phyloP scores from a whole-genome alignment of 1,140 invertebrate species.

The Phthorimaea operculella region DNA sequence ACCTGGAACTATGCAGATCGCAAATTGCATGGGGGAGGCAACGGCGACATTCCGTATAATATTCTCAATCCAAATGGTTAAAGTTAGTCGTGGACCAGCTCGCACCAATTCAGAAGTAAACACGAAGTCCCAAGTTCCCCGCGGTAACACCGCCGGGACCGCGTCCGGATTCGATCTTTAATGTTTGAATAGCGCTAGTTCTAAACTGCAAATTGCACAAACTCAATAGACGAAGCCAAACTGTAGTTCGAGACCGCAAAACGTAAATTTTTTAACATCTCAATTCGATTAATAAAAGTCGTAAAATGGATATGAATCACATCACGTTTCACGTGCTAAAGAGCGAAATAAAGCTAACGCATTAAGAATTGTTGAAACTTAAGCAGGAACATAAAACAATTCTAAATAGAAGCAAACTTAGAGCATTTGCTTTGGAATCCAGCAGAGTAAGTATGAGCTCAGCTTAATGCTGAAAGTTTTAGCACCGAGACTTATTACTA shows the following conservation, averaged over 20 bases:
- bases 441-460: not conserved
- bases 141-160: slow-evolving; percentile 15
- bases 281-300: too few species aligned
- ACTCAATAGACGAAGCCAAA: not conserved
- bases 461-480: slow-evolving; percentile 1
- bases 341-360: too few species aligned
- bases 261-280: too few species aligned
- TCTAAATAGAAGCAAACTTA: not conserved
- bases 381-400: not conserved
- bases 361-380: not conserved
- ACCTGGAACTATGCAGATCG: slow-evolving; percentile 13
- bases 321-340: too few species aligned
- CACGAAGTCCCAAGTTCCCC: slow-evolving; percentile 17
- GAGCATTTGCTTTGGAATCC: not conserved
- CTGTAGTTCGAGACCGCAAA: not conserved
- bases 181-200: slow-evolving; percentile 14
- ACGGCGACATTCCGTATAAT: slow-evolving; percentile 26
- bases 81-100: slow-evolving; percentile 27
- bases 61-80: slow-evolving; percentile 26
- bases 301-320: too few species aligned
- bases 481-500: not conserved
- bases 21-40: slow-evolving; percentile 20
- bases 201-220: slow-evolving; percentile 1
- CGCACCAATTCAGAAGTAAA: slow-evolving; percentile 21
- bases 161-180: slow-evolving; percentile 20